Evolutionary conservation across 2,888 invertebrate genomes (phyloP), one percentile per base, ranked within the genome.

Genomic region (Plagodis pulveraria): DNA sequence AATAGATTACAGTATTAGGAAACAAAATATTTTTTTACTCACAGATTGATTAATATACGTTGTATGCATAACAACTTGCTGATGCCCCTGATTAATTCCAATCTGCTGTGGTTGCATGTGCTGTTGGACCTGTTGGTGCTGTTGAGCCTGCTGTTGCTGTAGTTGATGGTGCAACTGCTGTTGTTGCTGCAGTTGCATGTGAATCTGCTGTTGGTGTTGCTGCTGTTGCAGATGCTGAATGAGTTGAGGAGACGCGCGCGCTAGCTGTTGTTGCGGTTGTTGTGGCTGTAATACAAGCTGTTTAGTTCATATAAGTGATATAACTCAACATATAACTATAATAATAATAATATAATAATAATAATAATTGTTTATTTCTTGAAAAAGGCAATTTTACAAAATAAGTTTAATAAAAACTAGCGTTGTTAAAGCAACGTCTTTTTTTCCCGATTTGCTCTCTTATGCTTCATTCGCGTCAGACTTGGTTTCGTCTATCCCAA

Each of bases 31-130:
- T 22, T 22, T 22, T 22, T 6, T 36, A 78, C 85, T 86, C 63
- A 91, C 91, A 65, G 83, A 72, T 75, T 91, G 90, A 73, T 92
- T 91, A 42, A 91, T 88, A 60, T 91, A 92, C 7, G 89, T 86
- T 9, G 91, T 84, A 65, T 91, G 91, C 91, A 92, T 91, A 41
- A 91, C 90, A 67, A 89, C 89, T 79, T 88, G 88, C 61, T 84
- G 85, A 52, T 87, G 88, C 61, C 82, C 69, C 48, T 64, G 67
- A 74, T 63, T 80, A 76, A 63, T 81, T 73, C 64, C 78, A 73
- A 69, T 60, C 55, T 81, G 81, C 58, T 83, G 85, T 7, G 77
- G 80, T 38, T 83, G 78, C 43, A 80, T 84, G 35, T 81, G 83
- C 52, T 78, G 78, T 12, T 50, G 57, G 46, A 43, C 53, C 46